A percentile compares a stretch with the other conserved stretches of the same genome.
These are phyloP conservation scores for Vireo altiloquus DNA, from an alignment of 2,113 vertebrate genomes.

Conservation along the genomic window DNA sequence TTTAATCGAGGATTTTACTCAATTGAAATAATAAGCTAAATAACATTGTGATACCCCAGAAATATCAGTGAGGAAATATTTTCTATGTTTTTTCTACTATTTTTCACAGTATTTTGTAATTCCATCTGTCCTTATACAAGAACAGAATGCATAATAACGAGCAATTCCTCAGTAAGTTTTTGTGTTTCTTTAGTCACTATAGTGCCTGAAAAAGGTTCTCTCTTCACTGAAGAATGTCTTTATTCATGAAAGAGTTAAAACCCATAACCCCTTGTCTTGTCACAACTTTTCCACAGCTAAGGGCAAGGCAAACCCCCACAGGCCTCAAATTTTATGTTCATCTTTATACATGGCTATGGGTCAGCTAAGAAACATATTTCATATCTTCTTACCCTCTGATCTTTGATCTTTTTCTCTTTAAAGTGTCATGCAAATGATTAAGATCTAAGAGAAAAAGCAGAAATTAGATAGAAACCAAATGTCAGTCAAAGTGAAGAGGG, in stretches of 20 bases:
- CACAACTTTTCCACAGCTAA: not conserved
- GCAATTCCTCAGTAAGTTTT: not conserved
- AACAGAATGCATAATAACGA: not conserved
- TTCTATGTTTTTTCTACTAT: not conserved
- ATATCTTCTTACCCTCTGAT: not conserved
- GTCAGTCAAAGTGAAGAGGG: constrained; percentile 2
- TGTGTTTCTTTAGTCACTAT: not conserved
- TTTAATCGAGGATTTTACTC: not conserved
- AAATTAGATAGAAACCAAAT: constrained; percentile 23
- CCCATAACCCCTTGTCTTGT: not conserved
- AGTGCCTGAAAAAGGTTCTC: not conserved
- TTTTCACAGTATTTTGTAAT: not conserved
- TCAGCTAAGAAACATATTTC: constrained; percentile 14
- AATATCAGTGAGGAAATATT: accelerated
- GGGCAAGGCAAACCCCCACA: not conserved
- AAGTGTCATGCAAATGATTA: constrained; percentile 29
- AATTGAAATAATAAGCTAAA: not conserved
- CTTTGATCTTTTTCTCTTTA: constrained; percentile 25
- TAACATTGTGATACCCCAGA: not conserved
- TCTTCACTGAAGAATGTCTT: not conserved
- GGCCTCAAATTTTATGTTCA: not conserved
- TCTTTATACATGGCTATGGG: not conserved
- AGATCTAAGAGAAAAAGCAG: constrained; percentile 26
- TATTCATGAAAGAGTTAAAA: not conserved
- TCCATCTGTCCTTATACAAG: not conserved